Evolutionary conservation across 2,797 vertebrate genomes (phyloP).

Genomic region (Gymnocypris eckloni): DNA sequence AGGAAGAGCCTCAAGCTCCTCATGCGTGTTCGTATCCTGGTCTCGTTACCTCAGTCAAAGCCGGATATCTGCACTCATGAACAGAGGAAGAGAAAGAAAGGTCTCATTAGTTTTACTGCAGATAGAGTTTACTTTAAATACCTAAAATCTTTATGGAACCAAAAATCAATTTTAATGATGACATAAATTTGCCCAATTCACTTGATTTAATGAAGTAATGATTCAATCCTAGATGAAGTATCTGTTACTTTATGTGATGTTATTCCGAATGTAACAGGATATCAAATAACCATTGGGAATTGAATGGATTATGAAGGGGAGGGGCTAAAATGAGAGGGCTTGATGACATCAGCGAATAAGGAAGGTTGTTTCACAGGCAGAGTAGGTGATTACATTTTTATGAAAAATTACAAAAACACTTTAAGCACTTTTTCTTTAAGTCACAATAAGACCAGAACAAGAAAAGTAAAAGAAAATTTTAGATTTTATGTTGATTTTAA

Average conservation of each 20-base stretch:
- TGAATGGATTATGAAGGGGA: not conserved
- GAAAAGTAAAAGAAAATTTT: not conserved
- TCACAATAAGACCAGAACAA: not conserved
- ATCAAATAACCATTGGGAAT: not conserved
- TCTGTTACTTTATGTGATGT: not conserved
- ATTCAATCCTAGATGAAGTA: not conserved
- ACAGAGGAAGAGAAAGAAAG: not conserved
- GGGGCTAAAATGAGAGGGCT: not conserved
- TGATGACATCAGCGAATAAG: not conserved
- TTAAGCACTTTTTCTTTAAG: not conserved
- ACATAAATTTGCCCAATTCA: not conserved
- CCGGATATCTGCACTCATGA: not conserved
- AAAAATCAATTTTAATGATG: not conserved
- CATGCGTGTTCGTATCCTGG: constrained; percentile 4
- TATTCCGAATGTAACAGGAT: not conserved
- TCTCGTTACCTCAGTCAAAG: constrained; percentile 2
- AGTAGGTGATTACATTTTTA: not conserved
- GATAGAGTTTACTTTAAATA: not conserved
- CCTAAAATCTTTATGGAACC: not conserved
- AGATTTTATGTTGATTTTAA: not conserved
- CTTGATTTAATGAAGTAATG: not conserved
- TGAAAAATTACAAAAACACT: not conserved
- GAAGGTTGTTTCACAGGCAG: not conserved
- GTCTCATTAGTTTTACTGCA: not conserved
- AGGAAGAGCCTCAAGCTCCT: constrained; percentile 16